phyloP scores from a whole-genome alignment of 2,113 vertebrate species.

The Arizona elegans region DNA sequence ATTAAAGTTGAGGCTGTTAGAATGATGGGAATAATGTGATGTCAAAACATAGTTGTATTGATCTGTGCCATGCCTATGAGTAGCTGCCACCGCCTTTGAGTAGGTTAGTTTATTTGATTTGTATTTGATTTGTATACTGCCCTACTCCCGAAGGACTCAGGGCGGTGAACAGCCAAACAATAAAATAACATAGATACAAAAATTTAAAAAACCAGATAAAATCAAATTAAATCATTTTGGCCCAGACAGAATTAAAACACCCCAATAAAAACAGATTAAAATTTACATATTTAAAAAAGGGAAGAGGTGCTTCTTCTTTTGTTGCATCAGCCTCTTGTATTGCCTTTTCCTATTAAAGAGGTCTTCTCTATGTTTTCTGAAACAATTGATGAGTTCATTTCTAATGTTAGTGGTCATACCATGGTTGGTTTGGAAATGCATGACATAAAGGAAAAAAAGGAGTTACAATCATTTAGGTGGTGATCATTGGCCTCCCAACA shows the following conservation, averaged over 20 bases:
- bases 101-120: too few species aligned
- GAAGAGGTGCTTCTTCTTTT: background rate
- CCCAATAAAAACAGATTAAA: too few species aligned
- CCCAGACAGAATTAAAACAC: too few species aligned
- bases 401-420: background rate
- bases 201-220: too few species aligned
- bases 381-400: background rate
- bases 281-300: too few species aligned
- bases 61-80: background rate
- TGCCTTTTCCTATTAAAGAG: background rate
- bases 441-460: too few species aligned
- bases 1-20: background rate
- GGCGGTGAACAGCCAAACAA: too few species aligned
- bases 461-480: background rate
- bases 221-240: too few species aligned
- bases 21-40: background rate
- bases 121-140: too few species aligned
- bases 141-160: too few species aligned
- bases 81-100: too few species aligned
- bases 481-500: background rate
- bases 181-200: too few species aligned
- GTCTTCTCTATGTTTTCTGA: background rate
- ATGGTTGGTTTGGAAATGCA: background rate
- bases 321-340: background rate
- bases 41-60: background rate